Base-by-base conservation (phyloP, 2,888 invertebrate species). In the Thera britannica region DNA sequence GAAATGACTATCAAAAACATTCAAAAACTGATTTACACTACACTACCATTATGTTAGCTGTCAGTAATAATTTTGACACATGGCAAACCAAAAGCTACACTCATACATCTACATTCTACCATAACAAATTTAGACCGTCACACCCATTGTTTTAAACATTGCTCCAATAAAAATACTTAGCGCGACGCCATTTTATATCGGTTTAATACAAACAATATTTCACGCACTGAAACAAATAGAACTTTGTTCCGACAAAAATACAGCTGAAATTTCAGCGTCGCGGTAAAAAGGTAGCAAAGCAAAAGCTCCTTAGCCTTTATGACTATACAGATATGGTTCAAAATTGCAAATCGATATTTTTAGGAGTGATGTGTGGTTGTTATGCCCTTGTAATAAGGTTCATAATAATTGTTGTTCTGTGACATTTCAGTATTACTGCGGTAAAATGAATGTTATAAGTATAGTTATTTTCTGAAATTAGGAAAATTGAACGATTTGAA, bases 111-210 rank as follows among this genome's bases (percentile, higher is more conserved):
- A 51, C 48, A 12, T 51, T 23, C 58, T 55, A 69, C 65, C 38
- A 38, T 61, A 60, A 67, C 67, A 66, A 72, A 73, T 71, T 65
- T 65, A 72, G 68, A 65, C 63, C 69, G 69, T 73, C 71, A 77
- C 77, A 80, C 76, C 81, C 82, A 83, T 83, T 83, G 83, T 83
- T 82, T 77, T 75, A 75, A 81, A 77, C 79, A 79, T 58, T 77
- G 80, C 78, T 79, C 82, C 80, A 83, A 83, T 83, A 82, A 83
- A 83, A 82, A 82, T 82, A 79, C 81, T 79, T 77, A 79, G 80
- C 70, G 61, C 34, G 79, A 74, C 78, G 83, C 83, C 83, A 83
- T 83, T 80, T 82, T 79, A 80, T 80, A 83, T 78, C 70, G 82
- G 70, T 71, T 77, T 75, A 78, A 80, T 77, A 77, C 75, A 79